Base-by-base conservation (phyloP, 2,888 invertebrate species). In the Exephanes ischioxanthus region DNA sequence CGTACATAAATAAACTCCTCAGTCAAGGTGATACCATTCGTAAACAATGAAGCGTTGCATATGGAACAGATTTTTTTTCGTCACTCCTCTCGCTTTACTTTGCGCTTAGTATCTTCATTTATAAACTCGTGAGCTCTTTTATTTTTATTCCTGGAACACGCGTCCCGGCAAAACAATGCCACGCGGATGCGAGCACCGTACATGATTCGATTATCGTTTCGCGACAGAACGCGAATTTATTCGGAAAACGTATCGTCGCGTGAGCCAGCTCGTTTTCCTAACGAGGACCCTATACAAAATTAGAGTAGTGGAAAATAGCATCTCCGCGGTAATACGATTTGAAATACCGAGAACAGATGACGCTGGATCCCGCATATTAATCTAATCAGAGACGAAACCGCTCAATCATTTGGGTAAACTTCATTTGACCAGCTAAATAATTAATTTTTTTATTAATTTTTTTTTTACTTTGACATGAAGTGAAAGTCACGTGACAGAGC, bases 41-140 rank as follows among this genome's bases (percentile, higher is more conserved):
- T 61, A 45, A 82, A 88, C 86, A 85, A 88, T 86, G 51, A 81
- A 76, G 58, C 68, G 48, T 73, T 86, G 83, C 87, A 87, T 88
- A 86, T 83, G 81, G 68, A 88, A 83, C 53, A 61, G 73, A 75
- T 80, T 78, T 79, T 37, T 80, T 72, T 75, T 83, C 48, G 14
- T 61, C 73, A 37, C 45, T 79, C 45, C 41, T 77, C 77, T 63
- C 70, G 51, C 66, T 73, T 82, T 41, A 83, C 61, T 75, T 61
- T 14, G 19, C 63, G 61, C 78, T 77, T 58, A 16, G 53, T 11
- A 19, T 41, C 63, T 51, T 51, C 55, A 48, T 71, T 68, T 11
- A 41, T 22, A 58, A 63, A 37, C n/a, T 6, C 7, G 16, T 11
- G 26, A 75, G 61, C n/a, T 14, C 16, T 48, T 16, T 63, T 14